Conservation (phyloP, 1,140 invertebrate genomes). For the Heliconius nattereri region DNA sequence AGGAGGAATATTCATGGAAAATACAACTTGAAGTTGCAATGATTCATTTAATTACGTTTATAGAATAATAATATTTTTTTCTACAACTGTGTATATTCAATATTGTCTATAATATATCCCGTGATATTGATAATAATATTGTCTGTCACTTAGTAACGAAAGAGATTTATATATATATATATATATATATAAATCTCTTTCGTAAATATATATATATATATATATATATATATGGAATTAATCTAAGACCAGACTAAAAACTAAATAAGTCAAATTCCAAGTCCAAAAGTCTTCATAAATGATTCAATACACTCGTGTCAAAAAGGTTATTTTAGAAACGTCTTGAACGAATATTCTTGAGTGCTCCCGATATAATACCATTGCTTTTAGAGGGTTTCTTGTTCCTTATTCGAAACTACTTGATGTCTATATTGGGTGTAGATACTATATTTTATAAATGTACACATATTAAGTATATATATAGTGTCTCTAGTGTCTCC, state of each 20-base stretch:
- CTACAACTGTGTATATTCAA: no score
- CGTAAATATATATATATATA: no score
- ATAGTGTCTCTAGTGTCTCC: no score
- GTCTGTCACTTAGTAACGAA: no score
- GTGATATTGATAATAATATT: no score
- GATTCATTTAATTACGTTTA: not conserved
- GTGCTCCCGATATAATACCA: constrained; percentile 26
- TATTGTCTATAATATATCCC: no score
- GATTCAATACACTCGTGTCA: constrained; percentile 29
- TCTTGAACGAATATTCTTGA: constrained; percentile 34
- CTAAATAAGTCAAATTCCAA: not conserved
- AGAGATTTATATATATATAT: no score
- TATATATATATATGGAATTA: no score
- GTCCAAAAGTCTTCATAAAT: constrained; percentile 21
- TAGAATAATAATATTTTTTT: not conserved
- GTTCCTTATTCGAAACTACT: constrained; percentile 5
- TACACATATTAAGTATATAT: no score
- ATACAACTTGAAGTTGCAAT: not conserved
- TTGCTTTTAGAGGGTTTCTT: constrained; percentile 16
- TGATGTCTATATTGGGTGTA: not conserved
- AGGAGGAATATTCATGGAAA: not conserved
- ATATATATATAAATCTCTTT: no score
- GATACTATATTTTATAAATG: no score
- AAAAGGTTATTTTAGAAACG: constrained; percentile 26
- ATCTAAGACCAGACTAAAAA: not conserved